Conservation (phyloP, 2,797 vertebrate genomes). For the Gobio occitaniae region DNA sequence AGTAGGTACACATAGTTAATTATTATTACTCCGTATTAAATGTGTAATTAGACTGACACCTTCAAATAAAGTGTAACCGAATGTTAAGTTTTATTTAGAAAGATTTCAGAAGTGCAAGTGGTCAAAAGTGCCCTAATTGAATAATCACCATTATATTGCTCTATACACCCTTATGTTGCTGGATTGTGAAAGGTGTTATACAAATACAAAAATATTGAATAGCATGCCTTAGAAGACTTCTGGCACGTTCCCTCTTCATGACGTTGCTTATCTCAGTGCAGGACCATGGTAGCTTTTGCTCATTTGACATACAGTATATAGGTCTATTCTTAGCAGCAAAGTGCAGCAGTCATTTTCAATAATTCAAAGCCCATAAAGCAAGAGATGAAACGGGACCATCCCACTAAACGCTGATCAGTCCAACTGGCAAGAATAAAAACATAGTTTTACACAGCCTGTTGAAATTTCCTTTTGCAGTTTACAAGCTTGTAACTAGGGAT, state of each 20-base stretch:
- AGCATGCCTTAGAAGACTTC: background rate
- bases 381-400: background rate
- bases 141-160: background rate
- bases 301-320: background rate
- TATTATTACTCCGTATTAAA: too few relatives aligned
- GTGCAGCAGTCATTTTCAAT: constrained; percentile 17
- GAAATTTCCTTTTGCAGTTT: background rate
- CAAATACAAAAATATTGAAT: background rate
- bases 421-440: background rate
- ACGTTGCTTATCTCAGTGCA: background rate
- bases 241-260: background rate
- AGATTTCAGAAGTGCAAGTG: background rate
- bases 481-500: background rate
- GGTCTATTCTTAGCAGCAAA: constrained; percentile 33
- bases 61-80: too few relatives aligned
- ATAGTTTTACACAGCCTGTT: background rate
- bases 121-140: background rate
- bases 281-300: constrained; percentile 4
- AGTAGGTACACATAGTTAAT: too few relatives aligned
- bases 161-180: background rate
- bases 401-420: background rate
- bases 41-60: too few relatives aligned
- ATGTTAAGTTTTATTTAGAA: too few relatives aligned
- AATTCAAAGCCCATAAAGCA: constrained; percentile 7
- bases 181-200: background rate